A percentile compares a stretch with the other conserved stretches of the same genome.
phyloP scores from a whole-genome alignment of 2,113 vertebrate genomes.

The Podarcis raffonei region DNA sequence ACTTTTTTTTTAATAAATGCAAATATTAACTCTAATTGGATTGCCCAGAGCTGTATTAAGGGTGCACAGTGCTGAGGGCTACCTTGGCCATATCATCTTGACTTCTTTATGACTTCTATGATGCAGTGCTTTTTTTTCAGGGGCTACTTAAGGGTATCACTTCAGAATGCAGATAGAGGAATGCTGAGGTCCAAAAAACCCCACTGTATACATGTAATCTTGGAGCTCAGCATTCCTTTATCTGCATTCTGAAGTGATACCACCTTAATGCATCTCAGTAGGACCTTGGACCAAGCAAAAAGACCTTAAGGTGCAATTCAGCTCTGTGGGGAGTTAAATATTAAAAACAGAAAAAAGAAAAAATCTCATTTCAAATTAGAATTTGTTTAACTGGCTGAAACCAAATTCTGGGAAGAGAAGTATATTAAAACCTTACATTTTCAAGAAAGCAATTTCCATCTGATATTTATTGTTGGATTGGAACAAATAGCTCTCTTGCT shows the following conservation, averaged over 20 bases:
- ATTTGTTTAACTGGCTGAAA: conserved; percentile 28
- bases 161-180: neutral
- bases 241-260: neutral
- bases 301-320: neutral
- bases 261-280: neutral
- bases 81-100: neutral
- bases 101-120: neutral
- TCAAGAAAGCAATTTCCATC: conserved; percentile 41
- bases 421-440: conserved; percentile 43
- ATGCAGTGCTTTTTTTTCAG: neutral
- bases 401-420: conserved; percentile 6
- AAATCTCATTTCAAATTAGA: neutral
- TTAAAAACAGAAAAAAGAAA: neutral
- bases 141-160: too few species aligned
- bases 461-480: conserved; percentile 43
- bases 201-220: too few species aligned
- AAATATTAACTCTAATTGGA: neutral
- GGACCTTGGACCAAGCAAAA: neutral
- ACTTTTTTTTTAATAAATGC: neutral
- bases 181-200: neutral
- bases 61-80: neutral
- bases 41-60: neutral
- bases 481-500: conserved; percentile 31
- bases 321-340: neutral
- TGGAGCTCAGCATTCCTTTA: neutral